Conservation (phyloP, 2,113 vertebrate species). For the Peromyscus californicus region DNA sequence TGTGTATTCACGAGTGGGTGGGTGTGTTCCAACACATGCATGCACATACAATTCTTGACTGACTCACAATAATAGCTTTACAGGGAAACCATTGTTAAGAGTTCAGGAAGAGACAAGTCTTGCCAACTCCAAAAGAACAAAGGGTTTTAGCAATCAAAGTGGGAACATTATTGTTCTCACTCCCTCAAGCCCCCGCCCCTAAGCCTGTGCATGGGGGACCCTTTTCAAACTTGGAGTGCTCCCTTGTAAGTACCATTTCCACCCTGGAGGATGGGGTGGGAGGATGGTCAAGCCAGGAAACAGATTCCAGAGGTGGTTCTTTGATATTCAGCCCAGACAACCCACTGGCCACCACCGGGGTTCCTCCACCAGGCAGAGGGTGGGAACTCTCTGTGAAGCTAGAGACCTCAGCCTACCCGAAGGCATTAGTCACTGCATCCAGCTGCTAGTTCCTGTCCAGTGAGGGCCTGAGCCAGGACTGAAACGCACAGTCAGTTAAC, state of each 20-base stretch:
- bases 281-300: constrained; percentile 64
- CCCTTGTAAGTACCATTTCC: constrained; percentile 49
- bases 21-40: not conserved
- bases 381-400: not conserved
- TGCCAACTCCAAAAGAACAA: constrained; percentile 75
- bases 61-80: constrained; percentile 70
- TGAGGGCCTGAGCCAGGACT: not conserved
- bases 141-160: constrained; percentile 49
- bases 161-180: constrained; percentile 69
- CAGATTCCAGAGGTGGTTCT: constrained; percentile 62
- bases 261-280: not conserved
- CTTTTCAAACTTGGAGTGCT: constrained; percentile 4
- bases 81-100: constrained; percentile 44
- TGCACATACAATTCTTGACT: not conserved
- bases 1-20: too few relatives aligned
- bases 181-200: not conserved
- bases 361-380: constrained; percentile 22
- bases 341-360: not conserved
- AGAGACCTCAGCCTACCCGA: not conserved
- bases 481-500: not conserved
- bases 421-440: constrained; percentile 9
- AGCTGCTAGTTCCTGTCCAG: not conserved
- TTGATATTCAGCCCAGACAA: constrained; percentile 69
- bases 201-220: constrained; percentile 5
- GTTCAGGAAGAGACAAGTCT: constrained; percentile 59